A percentile compares a stretch with the other conserved stretches of the same genome.
These are phyloP conservation scores for Peromyscus leucopus DNA, from an alignment of 2,113 vertebrate species.

Conservation along the genomic window DNA sequence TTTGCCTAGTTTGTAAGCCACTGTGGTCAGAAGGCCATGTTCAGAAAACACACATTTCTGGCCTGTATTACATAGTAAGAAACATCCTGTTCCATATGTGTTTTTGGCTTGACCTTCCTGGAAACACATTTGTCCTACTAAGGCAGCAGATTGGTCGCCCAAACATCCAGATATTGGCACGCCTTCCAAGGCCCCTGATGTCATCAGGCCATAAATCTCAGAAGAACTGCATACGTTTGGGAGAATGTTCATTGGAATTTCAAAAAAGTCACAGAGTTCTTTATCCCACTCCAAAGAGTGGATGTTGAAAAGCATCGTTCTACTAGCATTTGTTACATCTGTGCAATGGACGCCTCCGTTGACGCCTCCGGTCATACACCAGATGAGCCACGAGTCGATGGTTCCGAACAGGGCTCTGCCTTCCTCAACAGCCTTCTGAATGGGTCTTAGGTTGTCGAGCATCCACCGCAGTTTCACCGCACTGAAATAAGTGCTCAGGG, in stretches of 20 bases:
- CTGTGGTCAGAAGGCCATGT: constrained; percentile 96
- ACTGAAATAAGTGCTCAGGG: constrained; percentile 98
- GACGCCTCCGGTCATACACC: constrained; percentile 95
- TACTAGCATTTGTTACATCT: constrained; percentile 96
- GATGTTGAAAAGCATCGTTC: constrained; percentile 99
- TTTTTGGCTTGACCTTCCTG: constrained; percentile 96
- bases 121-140: constrained; percentile 98
- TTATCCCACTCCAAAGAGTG: constrained; percentile 95
- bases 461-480: constrained; percentile 98
- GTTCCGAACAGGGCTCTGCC: constrained; percentile 95
- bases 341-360: constrained; percentile 94
- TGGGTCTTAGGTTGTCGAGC: constrained; percentile 93
- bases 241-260: constrained; percentile 95
- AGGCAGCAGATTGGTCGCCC: constrained; percentile 96
- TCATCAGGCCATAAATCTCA: constrained; percentile 96
- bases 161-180: constrained; percentile 97
- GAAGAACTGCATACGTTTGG: constrained; percentile 95
- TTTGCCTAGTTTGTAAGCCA: constrained; percentile 95
- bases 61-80: constrained; percentile 96
- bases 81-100: constrained; percentile 98
- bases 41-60: constrained; percentile 94
- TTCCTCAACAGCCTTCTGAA: constrained; percentile 89
- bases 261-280: constrained; percentile 97
- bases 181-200: constrained; percentile 90
- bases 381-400: constrained; percentile 98